Percentiles rank a stretch among this genome's conserved stretches.
Evolutionary conservation across 2,888 invertebrate genomes (phyloP).

Genomic region (Andrena dorsata): DNA sequence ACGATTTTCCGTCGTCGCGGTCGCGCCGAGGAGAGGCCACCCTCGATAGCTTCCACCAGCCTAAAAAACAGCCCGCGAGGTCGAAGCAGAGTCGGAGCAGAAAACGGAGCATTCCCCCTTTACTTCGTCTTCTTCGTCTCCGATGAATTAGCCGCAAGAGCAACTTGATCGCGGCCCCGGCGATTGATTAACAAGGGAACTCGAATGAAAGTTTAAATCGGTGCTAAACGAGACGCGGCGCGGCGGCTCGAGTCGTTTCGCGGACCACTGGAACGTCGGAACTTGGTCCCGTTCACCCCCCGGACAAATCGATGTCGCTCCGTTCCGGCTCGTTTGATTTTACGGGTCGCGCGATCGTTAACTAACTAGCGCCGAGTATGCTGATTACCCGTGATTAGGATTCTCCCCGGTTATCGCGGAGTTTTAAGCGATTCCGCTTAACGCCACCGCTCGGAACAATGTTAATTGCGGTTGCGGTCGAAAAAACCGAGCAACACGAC

Average conservation of each 20-base stretch:
- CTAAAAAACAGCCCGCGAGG: constrained; percentile 31
- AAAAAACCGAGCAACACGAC: not conserved
- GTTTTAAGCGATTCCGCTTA: constrained; percentile 43
- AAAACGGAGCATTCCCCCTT: not conserved
- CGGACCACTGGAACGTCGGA: constrained; percentile 9
- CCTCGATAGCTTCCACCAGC: constrained; percentile 43
- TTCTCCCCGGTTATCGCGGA: constrained; percentile 34
- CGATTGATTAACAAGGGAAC: constrained; percentile 17
- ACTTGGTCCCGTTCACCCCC: constrained; percentile 29
- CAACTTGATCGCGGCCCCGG: not conserved
- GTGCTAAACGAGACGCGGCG: constrained; percentile 32
- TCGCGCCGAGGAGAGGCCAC: constrained; percentile 57
- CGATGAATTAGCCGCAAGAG: not conserved
- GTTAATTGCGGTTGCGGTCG: not conserved
- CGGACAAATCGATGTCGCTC: constrained; percentile 48
- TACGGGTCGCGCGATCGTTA: constrained; percentile 39
- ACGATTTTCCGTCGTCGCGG: constrained; percentile 69
- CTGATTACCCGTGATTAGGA: constrained; percentile 54
- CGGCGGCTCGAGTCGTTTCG: not conserved
- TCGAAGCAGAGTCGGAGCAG: constrained; percentile 18
- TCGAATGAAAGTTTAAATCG: constrained; percentile 41
- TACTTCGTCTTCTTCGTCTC: not conserved
- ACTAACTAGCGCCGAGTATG: constrained; percentile 47
- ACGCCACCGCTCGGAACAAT: not conserved
- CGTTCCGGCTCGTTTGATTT: constrained; percentile 55